Evolutionary conservation across 2,888 invertebrate species (phyloP).

Genomic region (Mellilla xanthometata): DNA sequence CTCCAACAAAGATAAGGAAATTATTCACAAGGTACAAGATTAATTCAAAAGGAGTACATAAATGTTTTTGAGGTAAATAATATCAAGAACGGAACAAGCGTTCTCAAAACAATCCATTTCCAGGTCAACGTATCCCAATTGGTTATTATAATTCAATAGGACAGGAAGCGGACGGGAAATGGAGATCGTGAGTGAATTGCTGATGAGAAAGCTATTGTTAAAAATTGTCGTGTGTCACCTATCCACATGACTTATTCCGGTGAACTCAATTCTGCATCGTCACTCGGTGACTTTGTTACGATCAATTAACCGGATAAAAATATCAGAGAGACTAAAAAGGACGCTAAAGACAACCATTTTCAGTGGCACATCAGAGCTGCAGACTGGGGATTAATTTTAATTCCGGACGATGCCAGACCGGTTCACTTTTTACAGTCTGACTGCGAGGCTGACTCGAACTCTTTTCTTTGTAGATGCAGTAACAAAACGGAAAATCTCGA

Average conservation of each 20-base stretch:
- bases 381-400: slow-evolving; percentile 67
- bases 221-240: slow-evolving; percentile 33
- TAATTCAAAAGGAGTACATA: no score
- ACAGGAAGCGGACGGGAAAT: slow-evolving; percentile 64
- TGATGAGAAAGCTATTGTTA: slow-evolving; percentile 54
- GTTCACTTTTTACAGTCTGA: slow-evolving; percentile 55
- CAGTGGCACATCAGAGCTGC: slow-evolving; percentile 53
- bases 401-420: slow-evolving; percentile 67
- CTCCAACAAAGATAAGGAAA: no score
- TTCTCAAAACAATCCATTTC: slow-evolving; percentile 31
- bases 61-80: no score
- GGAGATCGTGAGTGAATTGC: slow-evolving; percentile 50
- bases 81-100: slow-evolving; percentile 10
- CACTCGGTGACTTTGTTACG: slow-evolving; percentile 29
- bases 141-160: slow-evolving; percentile 44
- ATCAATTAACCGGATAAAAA: slow-evolving; percentile 36
- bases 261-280: slow-evolving; percentile 32
- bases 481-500: no score
- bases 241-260: slow-evolving; percentile 29
- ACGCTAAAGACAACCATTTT: slow-evolving; percentile 46
- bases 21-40: no score
- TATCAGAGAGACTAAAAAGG: slow-evolving; percentile 21
- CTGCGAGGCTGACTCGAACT: no score
- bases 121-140: slow-evolving; percentile 50
- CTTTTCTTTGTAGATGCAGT: no score